Evolutionary conservation across 2,888 invertebrate genomes (phyloP).

Genomic region (Drosophila cracens): DNA sequence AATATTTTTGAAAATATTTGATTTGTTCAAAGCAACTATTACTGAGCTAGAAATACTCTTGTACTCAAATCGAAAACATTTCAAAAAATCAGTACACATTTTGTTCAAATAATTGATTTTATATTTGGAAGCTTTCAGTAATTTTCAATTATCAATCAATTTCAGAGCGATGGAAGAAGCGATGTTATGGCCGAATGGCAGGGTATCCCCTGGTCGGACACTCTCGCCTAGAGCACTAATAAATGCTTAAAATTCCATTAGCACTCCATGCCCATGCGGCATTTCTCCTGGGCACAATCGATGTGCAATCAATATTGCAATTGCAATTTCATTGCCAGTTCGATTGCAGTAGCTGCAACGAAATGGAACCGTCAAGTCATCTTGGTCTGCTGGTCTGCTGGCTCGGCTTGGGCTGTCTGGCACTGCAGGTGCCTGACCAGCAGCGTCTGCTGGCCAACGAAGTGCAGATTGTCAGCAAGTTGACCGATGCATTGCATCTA

Average conservation of each 20-base stretch:
- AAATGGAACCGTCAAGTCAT: conserved; percentile 2
- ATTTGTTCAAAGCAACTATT: not conserved
- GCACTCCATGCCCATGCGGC: conserved; percentile 1
- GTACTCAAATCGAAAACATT: not conserved
- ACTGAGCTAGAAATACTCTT: not conserved
- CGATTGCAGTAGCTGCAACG: conserved; percentile 3
- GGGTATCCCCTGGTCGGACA: not conserved
- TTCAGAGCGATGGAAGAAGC: not conserved
- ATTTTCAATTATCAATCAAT: not conserved
- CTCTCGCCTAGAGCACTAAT: not conserved
- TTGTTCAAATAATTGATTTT: not conserved
- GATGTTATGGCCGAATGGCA: not conserved
- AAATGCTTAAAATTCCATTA: conserved; percentile 1
- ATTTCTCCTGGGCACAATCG: conserved; percentile 19
- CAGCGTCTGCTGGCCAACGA: not conserved
- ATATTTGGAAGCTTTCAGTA: not conserved
- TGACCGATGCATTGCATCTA: conserved; percentile 17
- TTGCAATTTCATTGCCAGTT: not conserved
- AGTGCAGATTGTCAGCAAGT: not conserved
- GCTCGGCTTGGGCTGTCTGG: not conserved
- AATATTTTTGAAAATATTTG: not conserved
- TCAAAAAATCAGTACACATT: not conserved
- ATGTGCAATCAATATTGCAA: not conserved
- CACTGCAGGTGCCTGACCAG: not conserved
- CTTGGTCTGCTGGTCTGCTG: not conserved